These are phyloP conservation scores for Andricus grossulariae DNA, from an alignment of 1,140 invertebrate species.

Conservation along the genomic window DNA sequence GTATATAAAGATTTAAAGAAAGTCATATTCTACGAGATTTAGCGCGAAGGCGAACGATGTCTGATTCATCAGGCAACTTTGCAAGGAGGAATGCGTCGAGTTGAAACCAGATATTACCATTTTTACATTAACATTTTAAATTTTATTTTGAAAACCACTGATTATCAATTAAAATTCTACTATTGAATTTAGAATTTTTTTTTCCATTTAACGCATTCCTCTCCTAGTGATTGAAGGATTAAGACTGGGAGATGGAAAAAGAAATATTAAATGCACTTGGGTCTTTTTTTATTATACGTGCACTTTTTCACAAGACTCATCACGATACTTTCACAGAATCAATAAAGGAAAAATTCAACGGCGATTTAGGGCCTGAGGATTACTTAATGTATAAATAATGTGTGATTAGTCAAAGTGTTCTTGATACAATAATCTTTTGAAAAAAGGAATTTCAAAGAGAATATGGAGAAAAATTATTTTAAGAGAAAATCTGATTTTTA, in stretches of 20 bases:
- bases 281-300: neutral
- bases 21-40: constrained; percentile 62
- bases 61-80: neutral
- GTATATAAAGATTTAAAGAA: constrained; percentile 61
- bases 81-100: constrained; percentile 44
- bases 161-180: too few relatives aligned
- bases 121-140: neutral
- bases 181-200: neutral
- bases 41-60: constrained; percentile 11
- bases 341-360: constrained; percentile 43
- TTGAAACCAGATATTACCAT: constrained; percentile 35
- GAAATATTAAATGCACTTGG: constrained; percentile 29
- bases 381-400: constrained; percentile 62
- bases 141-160: neutral
- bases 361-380: constrained; percentile 61
- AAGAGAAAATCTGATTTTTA: neutral
- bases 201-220: constrained; percentile 34
- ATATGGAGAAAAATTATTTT: neutral
- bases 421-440: constrained; percentile 37
- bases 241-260: constrained; percentile 22
- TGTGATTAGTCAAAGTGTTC: constrained; percentile 32
- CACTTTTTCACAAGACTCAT: constrained; percentile 33
- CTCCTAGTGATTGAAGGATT: constrained; percentile 1
- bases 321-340: constrained; percentile 49
- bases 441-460: constrained; percentile 27